These are phyloP conservation scores for Agapostemon virescens DNA, from an alignment of 2,888 invertebrate genomes.

Conservation along the genomic window DNA sequence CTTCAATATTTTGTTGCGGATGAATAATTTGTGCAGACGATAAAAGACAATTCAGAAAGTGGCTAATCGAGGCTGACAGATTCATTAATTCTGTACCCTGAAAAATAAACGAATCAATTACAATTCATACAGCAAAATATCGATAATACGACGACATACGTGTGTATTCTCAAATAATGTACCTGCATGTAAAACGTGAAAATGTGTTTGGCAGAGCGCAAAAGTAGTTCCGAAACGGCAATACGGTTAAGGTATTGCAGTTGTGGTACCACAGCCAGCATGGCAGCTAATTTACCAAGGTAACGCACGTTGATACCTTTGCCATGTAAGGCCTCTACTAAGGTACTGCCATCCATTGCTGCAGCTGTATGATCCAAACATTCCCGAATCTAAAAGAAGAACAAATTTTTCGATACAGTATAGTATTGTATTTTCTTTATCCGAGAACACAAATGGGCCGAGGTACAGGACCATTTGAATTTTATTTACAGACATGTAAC, in stretches of 20 bases:
- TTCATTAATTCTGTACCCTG: conserved; percentile 94
- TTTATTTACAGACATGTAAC: conserved; percentile 76
- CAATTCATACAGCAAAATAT: background rate
- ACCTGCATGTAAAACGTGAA: conserved; percentile 95
- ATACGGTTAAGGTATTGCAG: conserved; percentile 94
- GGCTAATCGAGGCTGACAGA: conserved; percentile 93
- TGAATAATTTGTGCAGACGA: conserved; percentile 88
- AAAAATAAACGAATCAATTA: conserved; percentile 41
- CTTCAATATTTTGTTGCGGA: conserved; percentile 86
- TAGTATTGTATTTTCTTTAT: background rate
- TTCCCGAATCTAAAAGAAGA: conserved; percentile 86
- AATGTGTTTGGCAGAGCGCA: conserved; percentile 95
- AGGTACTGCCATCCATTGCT: conserved; percentile 96
- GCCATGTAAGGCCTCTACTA: conserved; percentile 96
- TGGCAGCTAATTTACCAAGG: conserved; percentile 93
- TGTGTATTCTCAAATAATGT: conserved; percentile 13
- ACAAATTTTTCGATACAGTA: background rate
- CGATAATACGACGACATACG: background rate
- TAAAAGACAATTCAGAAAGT: conserved; percentile 97
- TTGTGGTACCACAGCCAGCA: conserved; percentile 88
- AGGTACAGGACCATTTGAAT: too few species aligned
- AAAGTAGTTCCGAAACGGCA: conserved; percentile 93
- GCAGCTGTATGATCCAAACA: conserved; percentile 95
- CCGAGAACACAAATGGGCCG: too few species aligned
- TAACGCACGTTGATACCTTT: conserved; percentile 98